A percentile compares a stretch with the other conserved stretches of the same genome.
phyloP scores from a whole-genome alignment of 2,113 vertebrate genomes.

The Emydocephalus ijimae region DNA sequence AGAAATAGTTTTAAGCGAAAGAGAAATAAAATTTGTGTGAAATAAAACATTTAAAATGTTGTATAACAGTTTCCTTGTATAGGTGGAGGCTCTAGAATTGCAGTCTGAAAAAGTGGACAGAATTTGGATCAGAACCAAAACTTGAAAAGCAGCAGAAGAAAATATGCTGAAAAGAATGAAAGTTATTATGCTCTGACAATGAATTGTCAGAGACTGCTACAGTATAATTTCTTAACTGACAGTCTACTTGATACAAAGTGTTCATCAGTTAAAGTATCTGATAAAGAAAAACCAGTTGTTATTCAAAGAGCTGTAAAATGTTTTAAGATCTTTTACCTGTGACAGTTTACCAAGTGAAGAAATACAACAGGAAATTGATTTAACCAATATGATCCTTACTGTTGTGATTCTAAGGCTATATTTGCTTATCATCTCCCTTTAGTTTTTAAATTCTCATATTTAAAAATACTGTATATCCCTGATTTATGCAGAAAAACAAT shows the following conservation, averaged over 20 bases:
- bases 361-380: not conserved
- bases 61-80: not conserved
- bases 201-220: not conserved
- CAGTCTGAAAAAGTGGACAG: not conserved
- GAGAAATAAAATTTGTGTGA: not conserved
- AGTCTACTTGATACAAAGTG: not conserved
- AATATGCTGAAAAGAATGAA: not conserved
- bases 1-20: not conserved
- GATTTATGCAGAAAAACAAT: not conserved
- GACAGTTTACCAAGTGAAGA: too few species aligned
- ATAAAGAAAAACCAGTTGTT: not conserved
- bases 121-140: not conserved
- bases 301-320: not conserved
- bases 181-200: not conserved
- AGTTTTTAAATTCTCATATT: not conserved
- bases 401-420: not conserved
- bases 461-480: not conserved
- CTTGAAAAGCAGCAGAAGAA: not conserved
- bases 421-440: not conserved
- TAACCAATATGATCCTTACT: not conserved
- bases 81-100: not conserved
- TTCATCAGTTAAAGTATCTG: not conserved
- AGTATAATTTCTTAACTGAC: not conserved
- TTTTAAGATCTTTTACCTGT: not conserved
- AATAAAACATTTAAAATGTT: not conserved